Conservation (phyloP, 2,113 vertebrate genomes). For the Sapayoa aenigma region DNA sequence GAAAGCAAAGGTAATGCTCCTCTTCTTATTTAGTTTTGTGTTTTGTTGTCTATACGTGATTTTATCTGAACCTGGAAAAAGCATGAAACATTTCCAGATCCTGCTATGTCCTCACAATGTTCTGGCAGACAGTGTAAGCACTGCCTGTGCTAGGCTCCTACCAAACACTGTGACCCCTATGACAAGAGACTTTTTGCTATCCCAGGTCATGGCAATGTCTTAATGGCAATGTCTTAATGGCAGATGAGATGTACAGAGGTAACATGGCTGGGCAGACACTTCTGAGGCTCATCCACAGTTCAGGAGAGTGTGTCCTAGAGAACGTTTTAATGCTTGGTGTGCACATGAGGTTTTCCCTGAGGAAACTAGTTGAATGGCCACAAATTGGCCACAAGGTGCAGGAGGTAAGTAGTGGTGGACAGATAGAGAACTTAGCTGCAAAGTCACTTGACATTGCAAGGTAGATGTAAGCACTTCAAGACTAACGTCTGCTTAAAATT, state of each 20-base stretch:
- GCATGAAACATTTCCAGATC: neutral
- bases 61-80: neutral
- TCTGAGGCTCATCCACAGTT: neutral
- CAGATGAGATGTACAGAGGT: neutral
- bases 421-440: neutral
- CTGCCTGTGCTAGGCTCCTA: neutral
- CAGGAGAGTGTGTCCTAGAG: neutral
- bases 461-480: neutral
- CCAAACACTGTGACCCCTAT: neutral
- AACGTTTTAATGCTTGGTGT: neutral
- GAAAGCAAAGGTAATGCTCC: neutral
- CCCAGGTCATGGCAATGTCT: neutral
- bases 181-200: neutral
- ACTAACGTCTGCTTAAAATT: neutral
- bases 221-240: accelerated
- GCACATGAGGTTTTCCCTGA: neutral
- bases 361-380: neutral
- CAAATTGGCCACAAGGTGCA: neutral
- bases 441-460: neutral
- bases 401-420: neutral
- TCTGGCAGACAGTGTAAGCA: neutral
- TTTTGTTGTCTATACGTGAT: neutral
- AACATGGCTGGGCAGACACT: neutral
- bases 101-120: neutral
- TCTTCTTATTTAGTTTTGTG: neutral